Conservation (phyloP, 1,140 invertebrate species). For the Amyelois transitella region DNA sequence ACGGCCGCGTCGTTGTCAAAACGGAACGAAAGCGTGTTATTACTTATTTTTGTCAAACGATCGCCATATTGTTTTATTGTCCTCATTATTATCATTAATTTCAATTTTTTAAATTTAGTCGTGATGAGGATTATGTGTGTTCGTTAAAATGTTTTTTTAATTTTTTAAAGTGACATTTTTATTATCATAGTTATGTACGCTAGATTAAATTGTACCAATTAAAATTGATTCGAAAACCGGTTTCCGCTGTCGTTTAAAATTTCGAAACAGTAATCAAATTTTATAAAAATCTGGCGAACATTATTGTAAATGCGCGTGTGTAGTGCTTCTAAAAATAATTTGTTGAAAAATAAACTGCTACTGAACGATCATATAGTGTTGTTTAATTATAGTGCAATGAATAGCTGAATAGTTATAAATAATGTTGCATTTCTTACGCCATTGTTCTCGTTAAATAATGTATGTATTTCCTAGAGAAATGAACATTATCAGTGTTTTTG, state of each 20-base stretch:
- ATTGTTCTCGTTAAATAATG: conserved; percentile 8
- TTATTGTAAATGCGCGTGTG: conserved; percentile 3
- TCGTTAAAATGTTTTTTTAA: neutral
- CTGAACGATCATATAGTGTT: conserved; percentile 27
- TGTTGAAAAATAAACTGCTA: conserved; percentile 32
- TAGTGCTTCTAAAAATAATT: conserved; percentile 31
- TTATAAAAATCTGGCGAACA: neutral
- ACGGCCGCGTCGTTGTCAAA: conserved; percentile 42
- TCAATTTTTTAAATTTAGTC: conserved; percentile 2
- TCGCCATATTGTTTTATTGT: conserved; percentile 67
- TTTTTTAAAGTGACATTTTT: conserved; percentile 1
- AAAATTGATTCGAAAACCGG: neutral
- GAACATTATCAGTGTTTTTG: conserved; percentile 11
- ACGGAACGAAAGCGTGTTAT: conserved; percentile 38
- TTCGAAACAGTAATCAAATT: neutral
- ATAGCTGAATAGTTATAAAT: conserved; percentile 28
- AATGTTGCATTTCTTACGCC: conserved; percentile 24
- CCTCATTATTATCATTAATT: conserved; percentile 27
- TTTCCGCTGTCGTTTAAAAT: neutral
- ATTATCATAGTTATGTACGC: neutral
- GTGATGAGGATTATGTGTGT: neutral
- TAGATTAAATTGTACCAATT: neutral
- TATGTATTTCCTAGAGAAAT: conserved; percentile 4
- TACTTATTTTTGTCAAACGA: conserved; percentile 54
- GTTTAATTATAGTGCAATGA: conserved; percentile 46